Evolutionary conservation across 2,888 invertebrate species (phyloP), one percentile per base, ranked within the genome.

Genomic region (Acanthosoma haemorrhoidale): DNA sequence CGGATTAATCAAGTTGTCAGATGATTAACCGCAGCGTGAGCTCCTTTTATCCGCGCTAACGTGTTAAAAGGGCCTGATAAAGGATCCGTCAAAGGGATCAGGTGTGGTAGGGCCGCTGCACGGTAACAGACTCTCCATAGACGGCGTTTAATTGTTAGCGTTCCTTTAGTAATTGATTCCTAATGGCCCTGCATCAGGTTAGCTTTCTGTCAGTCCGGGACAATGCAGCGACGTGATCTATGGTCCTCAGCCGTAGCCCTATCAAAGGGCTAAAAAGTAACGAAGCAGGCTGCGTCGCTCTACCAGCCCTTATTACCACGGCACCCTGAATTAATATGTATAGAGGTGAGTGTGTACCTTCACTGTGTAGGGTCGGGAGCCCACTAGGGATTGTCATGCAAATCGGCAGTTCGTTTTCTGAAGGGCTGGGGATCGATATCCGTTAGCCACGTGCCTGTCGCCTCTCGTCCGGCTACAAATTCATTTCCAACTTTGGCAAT

Each of bases 151-250:
- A 51, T 51, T 51, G 51, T 51, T 51, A n/a, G 51, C 13, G 4
- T n/a, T n/a, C n/a, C n/a, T n/a, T n/a, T 18, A 51, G 51, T 51
- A 51, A 51, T 51, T 51, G 51, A 51, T 51, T 51, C 51, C 51
- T 51, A 51, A 51, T 51, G 51, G 51, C n/a, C n/a, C n/a, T n/a
- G 25, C 11, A 18, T 43, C 43, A 4, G 5, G 15, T 25, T 25
- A 6, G 18, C 18, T 25, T 25, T 25, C 51, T 51, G 51, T 51
- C 51, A 51, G 25, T 6, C 6, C 3, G 1, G 4, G 6, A 51
- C 51, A 51, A 51, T 51, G 51, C 51, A n/a, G 51, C 18, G n/a
- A n/a, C 51, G 51, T 51, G 51, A 51, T 51, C 25, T 51, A 51
- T 51, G 25, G 25, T n/a, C 51, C 18, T 18, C 18, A 21, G 13